Evolutionary conservation across 2,888 invertebrate genomes (phyloP).

Genomic region (Amaurobius ferox): DNA sequence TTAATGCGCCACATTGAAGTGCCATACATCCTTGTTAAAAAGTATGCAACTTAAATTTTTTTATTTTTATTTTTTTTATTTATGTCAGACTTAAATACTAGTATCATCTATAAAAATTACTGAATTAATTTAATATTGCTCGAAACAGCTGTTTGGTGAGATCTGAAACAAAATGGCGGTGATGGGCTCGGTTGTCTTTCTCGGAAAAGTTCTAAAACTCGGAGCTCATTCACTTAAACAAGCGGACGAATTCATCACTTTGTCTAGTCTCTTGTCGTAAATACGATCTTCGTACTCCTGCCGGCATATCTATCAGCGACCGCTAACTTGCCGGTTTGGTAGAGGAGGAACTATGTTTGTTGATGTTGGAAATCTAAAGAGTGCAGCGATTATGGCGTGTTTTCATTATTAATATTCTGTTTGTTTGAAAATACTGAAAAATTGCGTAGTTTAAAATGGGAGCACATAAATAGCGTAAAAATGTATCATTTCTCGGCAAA

Average conservation of each 20-base stretch:
- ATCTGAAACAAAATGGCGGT: neutral
- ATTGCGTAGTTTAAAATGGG: too few species aligned
- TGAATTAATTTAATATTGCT: too few species aligned
- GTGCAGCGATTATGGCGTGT: neutral
- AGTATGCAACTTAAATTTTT: too few species aligned
- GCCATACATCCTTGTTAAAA: too few species aligned
- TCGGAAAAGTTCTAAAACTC: neutral
- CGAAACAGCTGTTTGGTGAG: too few species aligned
- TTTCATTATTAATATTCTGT: neutral
- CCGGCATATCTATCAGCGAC: slow-evolving; percentile 22
- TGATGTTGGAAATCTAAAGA: slow-evolving; percentile 10
- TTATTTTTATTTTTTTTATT: too few species aligned
- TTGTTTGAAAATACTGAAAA: neutral
- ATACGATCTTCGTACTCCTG: slow-evolving; percentile 3
- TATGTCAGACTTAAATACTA: too few species aligned
- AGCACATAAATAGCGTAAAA: too few species aligned
- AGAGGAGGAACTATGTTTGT: neutral
- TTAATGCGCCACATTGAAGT: too few species aligned
- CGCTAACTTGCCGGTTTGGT: slow-evolving; percentile 13
- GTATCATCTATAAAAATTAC: too few species aligned
- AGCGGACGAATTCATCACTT: neutral
- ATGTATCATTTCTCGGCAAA: too few species aligned
- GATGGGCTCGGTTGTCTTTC: neutral
- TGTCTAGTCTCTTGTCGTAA: neutral
- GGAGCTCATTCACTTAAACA: slow-evolving; percentile 10